Percentiles rank a stretch among this genome's conserved stretches.
Evolutionary conservation across 2,888 invertebrate genomes (phyloP).

Genomic region (Ischnura elegans): DNA sequence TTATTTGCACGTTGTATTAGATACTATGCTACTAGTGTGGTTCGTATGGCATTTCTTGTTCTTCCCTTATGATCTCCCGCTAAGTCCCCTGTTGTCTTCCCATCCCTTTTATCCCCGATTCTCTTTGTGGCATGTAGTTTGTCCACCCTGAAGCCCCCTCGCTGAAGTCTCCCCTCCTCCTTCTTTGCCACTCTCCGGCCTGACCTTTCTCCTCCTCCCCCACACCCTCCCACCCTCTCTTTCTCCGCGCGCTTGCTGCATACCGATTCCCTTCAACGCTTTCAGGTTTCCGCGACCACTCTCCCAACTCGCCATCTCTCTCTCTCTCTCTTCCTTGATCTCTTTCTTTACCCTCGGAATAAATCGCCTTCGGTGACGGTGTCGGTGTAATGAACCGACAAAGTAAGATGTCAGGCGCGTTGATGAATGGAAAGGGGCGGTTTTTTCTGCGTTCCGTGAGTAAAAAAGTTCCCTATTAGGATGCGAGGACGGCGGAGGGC

Average conservation of each 20-base stretch:
- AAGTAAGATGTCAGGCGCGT: slow-evolving; percentile 60
- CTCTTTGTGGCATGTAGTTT: slow-evolving; percentile 30
- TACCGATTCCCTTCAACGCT: slow-evolving; percentile 47
- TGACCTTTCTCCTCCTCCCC: slow-evolving; percentile 24
- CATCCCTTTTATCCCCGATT: not conserved
- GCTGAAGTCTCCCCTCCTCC: not conserved
- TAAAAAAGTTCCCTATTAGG: not conserved
- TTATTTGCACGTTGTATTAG: not conserved
- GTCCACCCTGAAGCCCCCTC: not conserved
- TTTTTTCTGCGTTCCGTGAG: slow-evolving; percentile 32
- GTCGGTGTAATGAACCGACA: slow-evolving; percentile 62
- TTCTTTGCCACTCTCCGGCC: not conserved
- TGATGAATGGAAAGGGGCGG: slow-evolving; percentile 54
- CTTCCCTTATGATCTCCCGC: not conserved
- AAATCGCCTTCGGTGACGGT: slow-evolving; percentile 52
- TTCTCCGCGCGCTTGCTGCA: not conserved
- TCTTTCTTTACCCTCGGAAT: slow-evolving; percentile 41
- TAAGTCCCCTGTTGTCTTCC: not conserved
- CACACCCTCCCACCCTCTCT: not conserved
- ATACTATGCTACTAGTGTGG: not conserved
- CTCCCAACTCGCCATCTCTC: not conserved
- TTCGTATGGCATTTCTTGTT: not conserved
- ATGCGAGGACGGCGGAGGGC: slow-evolving; percentile 27
- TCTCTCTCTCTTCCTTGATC: not conserved
- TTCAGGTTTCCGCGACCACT: slow-evolving; percentile 53